Evolutionary conservation across 2,113 vertebrate genomes (phyloP).

Genomic region (Ctenodactylus gundi): DNA sequence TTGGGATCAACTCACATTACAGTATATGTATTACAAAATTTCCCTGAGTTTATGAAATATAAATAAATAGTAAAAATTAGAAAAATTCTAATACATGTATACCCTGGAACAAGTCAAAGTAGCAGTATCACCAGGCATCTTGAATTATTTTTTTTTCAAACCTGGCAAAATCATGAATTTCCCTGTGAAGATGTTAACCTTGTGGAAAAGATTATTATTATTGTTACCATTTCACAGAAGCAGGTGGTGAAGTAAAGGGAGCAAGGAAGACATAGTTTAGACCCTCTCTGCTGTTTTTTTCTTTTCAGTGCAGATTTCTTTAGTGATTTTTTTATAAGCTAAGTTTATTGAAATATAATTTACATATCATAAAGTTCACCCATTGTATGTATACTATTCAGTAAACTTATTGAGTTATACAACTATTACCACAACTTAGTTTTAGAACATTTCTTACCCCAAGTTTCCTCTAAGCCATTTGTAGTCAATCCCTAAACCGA

Average conservation of each 20-base stretch:
- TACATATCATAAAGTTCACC: neutral
- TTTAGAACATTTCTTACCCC: constrained; percentile 10
- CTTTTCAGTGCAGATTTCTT: constrained; percentile 20
- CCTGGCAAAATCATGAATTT: neutral
- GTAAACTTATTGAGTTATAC: neutral
- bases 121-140: constrained; percentile 5
- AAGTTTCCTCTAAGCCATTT: neutral
- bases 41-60: constrained; percentile 42
- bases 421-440: neutral
- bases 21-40: neutral
- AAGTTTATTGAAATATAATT: neutral
- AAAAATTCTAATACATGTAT: neutral
- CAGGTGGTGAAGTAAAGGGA: neutral
- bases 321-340: neutral
- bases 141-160: constrained; percentile 57
- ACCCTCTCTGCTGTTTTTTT: neutral
- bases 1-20: neutral
- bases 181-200: neutral
- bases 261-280: neutral
- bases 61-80: constrained; percentile 46
- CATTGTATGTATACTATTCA: neutral
- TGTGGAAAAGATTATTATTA: constrained; percentile 24
- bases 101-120: constrained; percentile 1
- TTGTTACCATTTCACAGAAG: constrained; percentile 5
- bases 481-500: neutral